Conservation (phyloP, 2,888 invertebrate species). For the Cryptophagus acutangulus region DNA sequence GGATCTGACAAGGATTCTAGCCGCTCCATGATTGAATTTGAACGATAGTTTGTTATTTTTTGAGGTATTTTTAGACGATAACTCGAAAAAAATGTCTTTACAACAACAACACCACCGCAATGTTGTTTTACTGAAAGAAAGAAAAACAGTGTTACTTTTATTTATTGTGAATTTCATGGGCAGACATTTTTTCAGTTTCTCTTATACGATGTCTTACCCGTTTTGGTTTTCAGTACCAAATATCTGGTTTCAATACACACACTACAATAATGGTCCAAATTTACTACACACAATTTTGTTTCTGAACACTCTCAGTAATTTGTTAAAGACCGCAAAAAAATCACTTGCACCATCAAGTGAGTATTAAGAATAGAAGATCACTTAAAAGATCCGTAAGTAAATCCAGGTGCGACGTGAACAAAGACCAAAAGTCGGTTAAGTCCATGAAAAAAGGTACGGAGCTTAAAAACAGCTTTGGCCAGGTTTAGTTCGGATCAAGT, state of each 20-base stretch:
- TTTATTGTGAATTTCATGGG: too few species aligned
- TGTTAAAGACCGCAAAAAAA: background rate
- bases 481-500: slow-evolving; percentile 49
- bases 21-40: slow-evolving; percentile 58
- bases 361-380: slow-evolving; percentile 28
- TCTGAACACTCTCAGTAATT: background rate
- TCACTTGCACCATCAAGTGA: background rate
- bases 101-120: too few species aligned
- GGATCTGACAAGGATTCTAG: slow-evolving; percentile 66
- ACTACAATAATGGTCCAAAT: too few species aligned
- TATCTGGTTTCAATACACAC: too few species aligned
- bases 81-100: too few species aligned
- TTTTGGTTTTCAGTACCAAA: too few species aligned
- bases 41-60: too few species aligned
- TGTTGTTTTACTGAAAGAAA: too few species aligned
- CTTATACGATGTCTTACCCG: too few species aligned
- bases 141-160: too few species aligned
- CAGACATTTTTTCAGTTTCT: too few species aligned
- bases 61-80: too few species aligned
- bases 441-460: slow-evolving; percentile 48
- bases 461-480: slow-evolving; percentile 49
- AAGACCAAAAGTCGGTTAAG: slow-evolving; percentile 49
- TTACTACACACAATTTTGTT: background rate
- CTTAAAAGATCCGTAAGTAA: slow-evolving; percentile 44
- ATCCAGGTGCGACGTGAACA: slow-evolving; percentile 48